A percentile compares a stretch with the other conserved stretches of the same genome.
Evolutionary conservation across 2,888 invertebrate genomes (phyloP).

Genomic region (Acronicta psi): DNA sequence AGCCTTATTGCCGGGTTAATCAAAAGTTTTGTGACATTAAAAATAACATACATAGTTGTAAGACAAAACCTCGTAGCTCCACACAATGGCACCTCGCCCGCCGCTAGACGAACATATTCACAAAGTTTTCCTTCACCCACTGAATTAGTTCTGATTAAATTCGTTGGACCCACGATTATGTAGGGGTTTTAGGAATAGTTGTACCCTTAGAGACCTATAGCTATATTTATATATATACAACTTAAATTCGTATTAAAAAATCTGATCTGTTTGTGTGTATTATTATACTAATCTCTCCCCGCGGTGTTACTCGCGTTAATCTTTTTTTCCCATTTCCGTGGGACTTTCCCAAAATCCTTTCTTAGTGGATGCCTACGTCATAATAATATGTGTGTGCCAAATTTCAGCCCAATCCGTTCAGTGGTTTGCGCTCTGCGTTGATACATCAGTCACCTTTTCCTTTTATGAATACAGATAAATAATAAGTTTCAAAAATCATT

Average conservation of each 20-base stretch:
- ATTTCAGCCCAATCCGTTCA: too few species aligned
- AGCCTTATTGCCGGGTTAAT: constrained; percentile 10
- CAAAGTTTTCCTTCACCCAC: constrained; percentile 46
- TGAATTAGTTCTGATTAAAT: constrained; percentile 63
- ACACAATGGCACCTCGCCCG: constrained; percentile 24
- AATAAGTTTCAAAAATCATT: not conserved
- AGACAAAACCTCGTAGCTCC: constrained; percentile 28
- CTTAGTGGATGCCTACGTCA: too few species aligned
- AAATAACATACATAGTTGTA: constrained; percentile 21
- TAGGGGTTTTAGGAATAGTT: constrained; percentile 37
- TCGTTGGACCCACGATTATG: constrained; percentile 41
- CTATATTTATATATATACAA: constrained; percentile 21
- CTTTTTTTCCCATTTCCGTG: too few species aligned
- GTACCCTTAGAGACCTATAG: constrained; percentile 12
- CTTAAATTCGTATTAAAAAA: too few species aligned
- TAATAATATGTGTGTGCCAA: too few species aligned
- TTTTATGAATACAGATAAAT: too few species aligned
- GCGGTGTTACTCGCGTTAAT: too few species aligned
- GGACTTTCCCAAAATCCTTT: too few species aligned
- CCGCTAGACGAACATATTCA: constrained; percentile 27
- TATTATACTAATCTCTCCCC: too few species aligned
- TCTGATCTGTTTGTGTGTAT: not conserved
- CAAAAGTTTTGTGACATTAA: constrained; percentile 35
- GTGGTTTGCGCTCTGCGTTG: too few species aligned
- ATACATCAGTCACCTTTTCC: too few species aligned